Evolutionary conservation across 2,797 vertebrate genomes (phyloP).

Genomic region (Lerista edwardsae): DNA sequence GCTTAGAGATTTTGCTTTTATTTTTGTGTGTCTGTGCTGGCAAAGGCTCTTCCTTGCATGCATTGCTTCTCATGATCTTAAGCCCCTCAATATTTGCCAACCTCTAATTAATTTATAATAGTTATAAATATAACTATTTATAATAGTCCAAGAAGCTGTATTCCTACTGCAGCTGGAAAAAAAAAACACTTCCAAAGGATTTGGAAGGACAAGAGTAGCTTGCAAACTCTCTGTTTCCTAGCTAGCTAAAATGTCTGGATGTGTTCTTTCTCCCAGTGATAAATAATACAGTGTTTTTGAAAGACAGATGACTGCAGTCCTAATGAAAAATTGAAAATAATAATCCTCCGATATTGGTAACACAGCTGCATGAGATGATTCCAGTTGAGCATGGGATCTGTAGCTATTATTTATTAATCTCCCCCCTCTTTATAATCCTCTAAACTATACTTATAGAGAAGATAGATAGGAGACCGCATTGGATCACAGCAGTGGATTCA

Average conservation of each 20-base stretch:
- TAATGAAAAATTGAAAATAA: constrained; percentile 28
- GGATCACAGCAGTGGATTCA: neutral
- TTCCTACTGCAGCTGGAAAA: neutral
- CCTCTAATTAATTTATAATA: neutral
- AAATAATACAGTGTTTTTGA: constrained; percentile 5
- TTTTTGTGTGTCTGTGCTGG: neutral
- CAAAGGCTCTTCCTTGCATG: neutral
- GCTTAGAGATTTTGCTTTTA: neutral
- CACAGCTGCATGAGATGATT: neutral
- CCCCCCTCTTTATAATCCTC: neutral
- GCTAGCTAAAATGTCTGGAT: constrained; percentile 3
- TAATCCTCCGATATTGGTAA: neutral
- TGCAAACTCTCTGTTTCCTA: neutral
- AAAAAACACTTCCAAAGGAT: neutral
- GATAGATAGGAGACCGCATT: neutral
- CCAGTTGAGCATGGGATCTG: neutral
- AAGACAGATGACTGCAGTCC: neutral
- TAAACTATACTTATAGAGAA: neutral
- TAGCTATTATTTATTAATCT: constrained; percentile 14
- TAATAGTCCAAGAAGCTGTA: neutral
- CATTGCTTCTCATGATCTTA: neutral
- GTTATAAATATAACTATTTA: no score
- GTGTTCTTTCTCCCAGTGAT: neutral
- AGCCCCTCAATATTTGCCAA: neutral
- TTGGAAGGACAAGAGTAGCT: neutral